Evolutionary conservation across 2,113 vertebrate species (phyloP).

Genomic region (Phylloscopus trochiloides): DNA sequence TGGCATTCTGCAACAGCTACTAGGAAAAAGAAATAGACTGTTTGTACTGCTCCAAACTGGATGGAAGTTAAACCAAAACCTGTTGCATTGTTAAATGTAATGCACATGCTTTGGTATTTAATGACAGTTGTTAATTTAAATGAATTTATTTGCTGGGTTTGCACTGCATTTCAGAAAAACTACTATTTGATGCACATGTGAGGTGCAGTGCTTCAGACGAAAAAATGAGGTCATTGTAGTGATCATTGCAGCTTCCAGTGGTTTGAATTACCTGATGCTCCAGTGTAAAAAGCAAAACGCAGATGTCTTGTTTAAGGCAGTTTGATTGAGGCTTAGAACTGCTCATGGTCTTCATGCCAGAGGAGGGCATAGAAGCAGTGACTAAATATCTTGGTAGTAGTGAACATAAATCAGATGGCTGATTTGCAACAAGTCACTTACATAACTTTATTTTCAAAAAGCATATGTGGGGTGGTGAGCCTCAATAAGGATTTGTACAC

Average conservation of each 20-base stretch:
- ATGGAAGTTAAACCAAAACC: neutral
- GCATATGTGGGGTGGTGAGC: neutral
- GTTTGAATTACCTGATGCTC: neutral
- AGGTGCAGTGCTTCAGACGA: neutral
- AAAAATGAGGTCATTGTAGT: neutral
- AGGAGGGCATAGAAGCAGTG: neutral
- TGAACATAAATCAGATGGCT: neutral
- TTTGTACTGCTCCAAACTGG: neutral
- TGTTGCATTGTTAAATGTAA: neutral
- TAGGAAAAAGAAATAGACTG: neutral
- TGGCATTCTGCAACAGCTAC: neutral
- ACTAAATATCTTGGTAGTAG: neutral
- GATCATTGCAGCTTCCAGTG: neutral
- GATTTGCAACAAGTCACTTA: neutral
- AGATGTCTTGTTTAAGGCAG: neutral
- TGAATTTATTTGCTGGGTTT: neutral
- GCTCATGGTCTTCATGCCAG: neutral
- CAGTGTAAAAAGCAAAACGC: neutral
- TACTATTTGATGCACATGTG: fast-evolving
- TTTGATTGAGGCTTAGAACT: neutral
- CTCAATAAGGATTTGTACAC: neutral
- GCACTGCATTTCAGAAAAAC: neutral
- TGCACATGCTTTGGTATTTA: neutral
- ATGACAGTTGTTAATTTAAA: neutral
- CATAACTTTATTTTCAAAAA: neutral